Evolutionary conservation across 2,888 invertebrate genomes (phyloP), one percentile per base, ranked within the genome.

Genomic region (Apodemia zela): DNA sequence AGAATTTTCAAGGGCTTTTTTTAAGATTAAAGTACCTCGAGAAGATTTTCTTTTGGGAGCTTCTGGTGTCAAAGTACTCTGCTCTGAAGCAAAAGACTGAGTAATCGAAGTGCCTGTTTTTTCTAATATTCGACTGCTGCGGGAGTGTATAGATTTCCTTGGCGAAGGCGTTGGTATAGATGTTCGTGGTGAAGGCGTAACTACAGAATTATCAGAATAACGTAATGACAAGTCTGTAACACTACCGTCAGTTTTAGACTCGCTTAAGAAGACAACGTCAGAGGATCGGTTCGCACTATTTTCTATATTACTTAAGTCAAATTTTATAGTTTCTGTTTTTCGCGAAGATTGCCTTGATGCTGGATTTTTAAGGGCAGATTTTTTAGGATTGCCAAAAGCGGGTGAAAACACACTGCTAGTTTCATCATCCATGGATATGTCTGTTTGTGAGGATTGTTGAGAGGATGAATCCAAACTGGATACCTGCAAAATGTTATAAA

Each of bases 301-400:
- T 47, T 83, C 82, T 2, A 90, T 69, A 68, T 89, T 88, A 68
- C 87, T 87, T 6, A 90, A 71, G 65, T 92, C 90, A 65, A 91
- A 89, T 62, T 87, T 87, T 58, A 91, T 92, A 10, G 87, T 85
- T 35, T 89, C 90, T 0, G 76, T 78, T 67, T 86, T 89, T 54
- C 85, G 77, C 7, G 65, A 60, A 17, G 69, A 73, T 29, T 72
- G 76, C 65, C 80, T 80, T 0, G 75, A 69, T 5, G 65, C 62
- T 0, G 82, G 83, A 60, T 85, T 80, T 63, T 82, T 86, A 29
- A 89, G 78, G 0, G 89, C 82, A 0, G 91, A 90, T 65, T 90
- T 89, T 61, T 73, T 79, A 0, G 87, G 83, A 62, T 74, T 80
- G 11, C 71, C 72, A 4, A 72, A 60, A 13, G 0, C 61, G 8